Evolutionary conservation across 1,140 invertebrate species (phyloP).

Genomic region (Bemisia tabaci): DNA sequence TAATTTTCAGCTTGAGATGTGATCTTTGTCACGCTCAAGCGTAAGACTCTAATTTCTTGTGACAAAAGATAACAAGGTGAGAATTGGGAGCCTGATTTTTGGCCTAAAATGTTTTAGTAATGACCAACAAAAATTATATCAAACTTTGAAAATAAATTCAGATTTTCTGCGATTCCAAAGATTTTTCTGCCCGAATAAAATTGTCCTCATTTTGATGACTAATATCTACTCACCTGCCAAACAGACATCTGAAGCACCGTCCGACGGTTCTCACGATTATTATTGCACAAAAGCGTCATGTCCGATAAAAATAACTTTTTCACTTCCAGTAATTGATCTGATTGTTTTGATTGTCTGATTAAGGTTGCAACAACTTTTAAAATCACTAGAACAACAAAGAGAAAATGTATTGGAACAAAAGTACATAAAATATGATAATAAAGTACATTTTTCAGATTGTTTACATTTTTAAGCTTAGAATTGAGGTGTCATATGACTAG

Average conservation of each 20-base stretch:
- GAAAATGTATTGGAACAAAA: background rate
- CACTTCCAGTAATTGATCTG: constrained; percentile 77
- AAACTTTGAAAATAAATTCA: too few species aligned
- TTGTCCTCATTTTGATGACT: too few species aligned
- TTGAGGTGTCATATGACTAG: background rate
- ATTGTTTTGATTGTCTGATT: constrained; percentile 90
- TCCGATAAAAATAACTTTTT: constrained; percentile 95
- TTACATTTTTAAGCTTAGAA: constrained; percentile 4
- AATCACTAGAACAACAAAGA: constrained; percentile 55
- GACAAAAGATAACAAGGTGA: too few species aligned
- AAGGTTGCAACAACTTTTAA: constrained; percentile 96
- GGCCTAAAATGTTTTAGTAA: too few species aligned
- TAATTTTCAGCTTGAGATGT: too few species aligned
- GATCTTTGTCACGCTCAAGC: too few species aligned
- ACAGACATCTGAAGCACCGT: constrained; percentile 99
- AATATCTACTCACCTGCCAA: constrained; percentile 64
- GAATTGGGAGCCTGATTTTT: too few species aligned
- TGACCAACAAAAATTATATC: too few species aligned
- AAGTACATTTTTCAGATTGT: background rate
- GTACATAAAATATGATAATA: constrained; percentile 4
- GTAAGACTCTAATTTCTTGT: too few species aligned
- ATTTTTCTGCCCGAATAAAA: too few species aligned
- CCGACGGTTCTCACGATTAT: constrained; percentile 90
- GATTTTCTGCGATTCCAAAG: too few species aligned
- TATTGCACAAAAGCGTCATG: constrained; percentile 92